Base-by-base conservation (phyloP, 1,140 invertebrate species). In the Acyrthosiphon pisum region DNA sequence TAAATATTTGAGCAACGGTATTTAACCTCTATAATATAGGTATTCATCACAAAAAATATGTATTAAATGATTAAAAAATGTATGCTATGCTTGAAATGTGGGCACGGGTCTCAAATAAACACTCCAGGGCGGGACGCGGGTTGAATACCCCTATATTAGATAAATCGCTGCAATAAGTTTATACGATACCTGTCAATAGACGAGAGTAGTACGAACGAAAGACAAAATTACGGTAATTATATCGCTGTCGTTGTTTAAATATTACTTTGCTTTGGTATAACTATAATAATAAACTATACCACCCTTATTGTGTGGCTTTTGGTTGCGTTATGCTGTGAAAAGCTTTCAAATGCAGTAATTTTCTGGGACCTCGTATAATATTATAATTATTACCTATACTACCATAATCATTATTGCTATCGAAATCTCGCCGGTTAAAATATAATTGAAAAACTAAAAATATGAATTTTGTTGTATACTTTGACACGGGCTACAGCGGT, bases 251-350 rank as follows among this genome's bases (percentile, higher is more conserved):
- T 76, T 76, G n/a, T 76, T 76, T 76, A n/a, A 76, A 76, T 35
- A 76, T 76, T n/a, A 76, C 4, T 76, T n/a, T 76, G 60, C 60
- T 20, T 76, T 18, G 60, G 60, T 6, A n/a, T 4, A 76, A 76
- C 60, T 76, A n/a, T 76, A 76, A 76, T 76, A 76, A 76, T 76
- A n/a, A 76, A 76, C 30, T 35, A n/a, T n/a, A 56, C n/a, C 60
- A 4, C 60, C 60, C 30, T 76, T 18, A 76, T 76, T 20, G 30
- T 76, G 20, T 18, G 14, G 60, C 60, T 76, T 76, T 30, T n/a
- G 60, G 60, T 76, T 18, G 60, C 60, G 60, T n/a, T 76, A 76
- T 76, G 4, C 30, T 1, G n/a, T 76, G 60, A 76, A 76, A 76
- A 76, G 30, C n/a, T 76, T 68, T n/a, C n/a, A 30, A 76, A 76